Percentiles rank a stretch among this genome's conserved stretches.
Conservation (phyloP, 2,113 vertebrate genomes). For the Protomyctophum bolini region DNA sequence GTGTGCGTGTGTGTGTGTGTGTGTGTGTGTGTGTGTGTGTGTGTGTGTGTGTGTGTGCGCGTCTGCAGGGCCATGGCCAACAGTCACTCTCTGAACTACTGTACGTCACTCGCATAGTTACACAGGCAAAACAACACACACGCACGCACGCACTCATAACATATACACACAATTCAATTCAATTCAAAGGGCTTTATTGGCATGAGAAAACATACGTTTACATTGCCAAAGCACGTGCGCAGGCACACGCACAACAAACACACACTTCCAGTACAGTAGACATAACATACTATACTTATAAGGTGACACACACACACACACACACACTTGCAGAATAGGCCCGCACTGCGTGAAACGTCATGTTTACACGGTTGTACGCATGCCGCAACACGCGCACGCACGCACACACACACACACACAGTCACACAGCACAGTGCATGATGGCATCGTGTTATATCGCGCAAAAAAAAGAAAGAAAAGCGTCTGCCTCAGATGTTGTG, state of each 20-base stretch:
- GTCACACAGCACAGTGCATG: background rate
- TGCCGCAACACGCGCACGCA: background rate
- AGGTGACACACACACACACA: background rate
- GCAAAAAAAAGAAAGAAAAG: background rate
- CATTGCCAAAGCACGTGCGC: no score
- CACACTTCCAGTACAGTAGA: no score
- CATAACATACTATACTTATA: no score
- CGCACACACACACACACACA: background rate
- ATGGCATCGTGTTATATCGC: background rate
- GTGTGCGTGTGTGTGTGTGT: background rate
- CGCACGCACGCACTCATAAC: no score
- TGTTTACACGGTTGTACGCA: background rate
- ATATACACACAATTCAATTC: no score
- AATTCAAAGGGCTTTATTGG: no score
- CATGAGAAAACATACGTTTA: no score
- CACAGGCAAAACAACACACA: background rate
- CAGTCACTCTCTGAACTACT: no score
- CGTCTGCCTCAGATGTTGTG: conserved; percentile 26
- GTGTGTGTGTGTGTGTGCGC: no score
- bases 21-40: no score
- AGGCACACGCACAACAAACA: no score
- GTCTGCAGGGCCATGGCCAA: no score
- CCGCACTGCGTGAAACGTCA: background rate
- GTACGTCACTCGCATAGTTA: background rate
- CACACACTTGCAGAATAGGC: background rate